Conservation (phyloP, 2,113 vertebrate species). For the Microcebus lehilahytsara region DNA sequence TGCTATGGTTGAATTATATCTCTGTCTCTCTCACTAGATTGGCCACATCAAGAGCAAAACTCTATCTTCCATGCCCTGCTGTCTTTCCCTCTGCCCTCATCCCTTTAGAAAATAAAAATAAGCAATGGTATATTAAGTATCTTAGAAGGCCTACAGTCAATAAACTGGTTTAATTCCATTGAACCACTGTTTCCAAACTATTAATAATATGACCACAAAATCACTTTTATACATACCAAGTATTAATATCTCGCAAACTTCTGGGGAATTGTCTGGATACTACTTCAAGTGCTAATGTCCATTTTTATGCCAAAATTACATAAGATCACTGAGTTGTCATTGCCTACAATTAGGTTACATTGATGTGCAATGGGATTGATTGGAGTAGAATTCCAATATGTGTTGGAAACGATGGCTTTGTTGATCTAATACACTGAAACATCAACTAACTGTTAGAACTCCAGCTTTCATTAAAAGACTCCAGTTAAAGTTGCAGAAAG, state of each 20-base stretch:
- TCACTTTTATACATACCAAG: neutral
- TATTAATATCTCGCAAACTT: neutral
- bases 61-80: neutral
- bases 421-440: neutral
- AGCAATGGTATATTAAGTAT: neutral
- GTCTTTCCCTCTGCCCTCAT: neutral
- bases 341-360: neutral
- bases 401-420: neutral
- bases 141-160: neutral
- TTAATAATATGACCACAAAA: neutral
- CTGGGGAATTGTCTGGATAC: neutral
- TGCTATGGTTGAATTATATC: neutral
- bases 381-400: neutral
- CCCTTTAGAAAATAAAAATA: neutral
- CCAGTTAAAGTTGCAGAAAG: neutral
- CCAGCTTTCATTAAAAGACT: neutral
- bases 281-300: neutral
- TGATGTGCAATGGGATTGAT: neutral
- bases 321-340: neutral
- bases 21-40: neutral
- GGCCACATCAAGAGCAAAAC: neutral
- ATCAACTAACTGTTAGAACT: neutral
- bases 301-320: neutral
- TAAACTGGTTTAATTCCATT: neutral
- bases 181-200: neutral